Percentiles rank a stretch among this genome's conserved stretches.
Conservation (phyloP, 2,113 vertebrate genomes). For the Clarias gariepinus region DNA sequence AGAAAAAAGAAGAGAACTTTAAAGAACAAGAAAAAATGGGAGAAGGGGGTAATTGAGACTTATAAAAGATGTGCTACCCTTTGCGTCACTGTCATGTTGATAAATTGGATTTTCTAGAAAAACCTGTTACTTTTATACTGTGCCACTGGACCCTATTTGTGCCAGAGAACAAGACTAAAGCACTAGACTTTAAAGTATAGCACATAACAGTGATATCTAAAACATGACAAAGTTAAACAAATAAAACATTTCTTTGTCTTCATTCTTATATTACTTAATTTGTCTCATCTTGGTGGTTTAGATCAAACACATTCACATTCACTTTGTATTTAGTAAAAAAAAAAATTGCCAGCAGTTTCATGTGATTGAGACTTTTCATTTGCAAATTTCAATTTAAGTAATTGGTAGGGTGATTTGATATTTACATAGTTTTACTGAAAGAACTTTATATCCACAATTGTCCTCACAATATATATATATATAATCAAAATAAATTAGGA, state of each 20-base stretch:
- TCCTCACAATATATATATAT: too few relatives aligned
- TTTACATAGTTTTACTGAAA: background rate
- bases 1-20: background rate
- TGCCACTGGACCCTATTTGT: slow-evolving; percentile 67
- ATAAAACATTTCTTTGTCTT: background rate
- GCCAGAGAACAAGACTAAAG: too few relatives aligned
- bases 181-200: slow-evolving; percentile 64
- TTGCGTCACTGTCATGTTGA: slow-evolving; percentile 70
- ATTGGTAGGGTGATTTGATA: background rate
- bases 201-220: slow-evolving; percentile 63
- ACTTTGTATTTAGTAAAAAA: too few relatives aligned
- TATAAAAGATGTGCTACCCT: slow-evolving; percentile 65
- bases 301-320: background rate
- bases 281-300: background rate
- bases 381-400: background rate
- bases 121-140: slow-evolving; percentile 59
- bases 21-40: slow-evolving; percentile 33
- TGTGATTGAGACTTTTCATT: background rate
- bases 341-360: background rate
- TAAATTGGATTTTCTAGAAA: slow-evolving; percentile 70
- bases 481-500: too few relatives aligned
- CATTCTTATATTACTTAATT: background rate
- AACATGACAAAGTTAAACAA: background rate
- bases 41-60: slow-evolving; percentile 23
- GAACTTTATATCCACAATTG: background rate